Conservation (phyloP, 2,113 vertebrate genomes). For the Macroglossus sobrinus region DNA sequence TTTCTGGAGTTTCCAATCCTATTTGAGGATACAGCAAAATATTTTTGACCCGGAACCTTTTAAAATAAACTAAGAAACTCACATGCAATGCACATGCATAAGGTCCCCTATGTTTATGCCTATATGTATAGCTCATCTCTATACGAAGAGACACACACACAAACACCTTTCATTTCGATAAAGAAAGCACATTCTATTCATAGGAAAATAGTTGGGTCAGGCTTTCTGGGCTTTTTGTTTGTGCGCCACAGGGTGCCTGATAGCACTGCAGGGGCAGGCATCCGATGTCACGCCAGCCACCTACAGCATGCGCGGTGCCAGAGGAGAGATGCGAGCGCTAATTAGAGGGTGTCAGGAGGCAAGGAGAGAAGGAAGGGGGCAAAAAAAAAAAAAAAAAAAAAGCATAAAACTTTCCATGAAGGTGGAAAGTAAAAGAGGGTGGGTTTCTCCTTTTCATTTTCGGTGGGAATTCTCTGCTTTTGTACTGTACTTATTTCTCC, state of each 20-base stretch:
- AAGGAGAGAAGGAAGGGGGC: conserved; percentile 9
- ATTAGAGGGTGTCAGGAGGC: conserved; percentile 81
- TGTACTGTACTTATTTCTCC: background rate
- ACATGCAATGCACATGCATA: background rate
- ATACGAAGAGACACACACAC: conserved; percentile 18
- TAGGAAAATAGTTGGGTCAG: conserved; percentile 74
- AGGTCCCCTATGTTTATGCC: conserved; percentile 33
- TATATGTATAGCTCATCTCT: background rate
- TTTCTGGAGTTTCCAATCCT: background rate
- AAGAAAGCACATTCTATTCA: conserved; percentile 75
- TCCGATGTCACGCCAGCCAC: conserved; percentile 69
- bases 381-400: background rate
- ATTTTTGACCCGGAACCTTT: background rate
- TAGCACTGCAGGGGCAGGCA: conserved; percentile 59
- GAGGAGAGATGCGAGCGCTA: conserved; percentile 63
- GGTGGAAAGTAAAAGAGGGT: conserved; percentile 51
- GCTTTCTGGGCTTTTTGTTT: conserved; percentile 76
- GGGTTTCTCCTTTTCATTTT: conserved; percentile 38
- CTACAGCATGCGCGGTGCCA: conserved; percentile 60
- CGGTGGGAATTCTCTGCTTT: conserved; percentile 55
- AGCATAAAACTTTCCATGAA: conserved; percentile 48
- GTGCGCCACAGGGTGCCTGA: conserved; percentile 69
- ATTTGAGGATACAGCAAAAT: conserved; percentile 1
- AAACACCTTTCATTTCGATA: conserved; percentile 59
- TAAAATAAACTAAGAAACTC: background rate